Percentiles rank a stretch among this genome's conserved stretches.
These are phyloP conservation scores for Pediacus dermestoides DNA, from an alignment of 2,888 invertebrate species.

Conservation along the genomic window DNA sequence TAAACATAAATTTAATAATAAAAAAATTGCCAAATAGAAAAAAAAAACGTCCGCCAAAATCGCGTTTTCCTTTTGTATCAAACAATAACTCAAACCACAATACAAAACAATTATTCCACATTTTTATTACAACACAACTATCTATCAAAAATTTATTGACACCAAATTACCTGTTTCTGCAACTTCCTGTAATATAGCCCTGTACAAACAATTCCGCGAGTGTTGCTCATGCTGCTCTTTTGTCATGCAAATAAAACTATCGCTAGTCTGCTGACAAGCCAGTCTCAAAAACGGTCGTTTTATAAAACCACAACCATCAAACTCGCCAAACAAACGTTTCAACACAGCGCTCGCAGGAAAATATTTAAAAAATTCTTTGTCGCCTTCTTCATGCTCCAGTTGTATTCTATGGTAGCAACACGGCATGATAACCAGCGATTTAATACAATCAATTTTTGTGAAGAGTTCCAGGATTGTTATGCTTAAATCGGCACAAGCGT, in stretches of 20 bases:
- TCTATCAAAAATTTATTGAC: too few species aligned
- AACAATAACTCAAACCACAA: too few species aligned
- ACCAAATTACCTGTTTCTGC: conserved; percentile 57
- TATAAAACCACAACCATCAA: conserved; percentile 51
- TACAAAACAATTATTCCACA: too few species aligned
- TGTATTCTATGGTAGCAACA: conserved; percentile 77
- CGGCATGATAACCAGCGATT: conserved; percentile 64
- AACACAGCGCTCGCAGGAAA: conserved; percentile 64
- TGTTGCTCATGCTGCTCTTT: conserved; percentile 51
- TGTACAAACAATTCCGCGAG: conserved; percentile 56
- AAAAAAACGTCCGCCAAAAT: too few species aligned
- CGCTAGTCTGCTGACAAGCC: conserved; percentile 65
- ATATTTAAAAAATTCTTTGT: conserved; percentile 53
- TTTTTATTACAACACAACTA: too few species aligned
- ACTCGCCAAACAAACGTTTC: conserved; percentile 43
- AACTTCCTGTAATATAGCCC: conserved; percentile 64
- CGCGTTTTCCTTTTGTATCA: too few species aligned
- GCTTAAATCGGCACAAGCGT: conserved; percentile 76
- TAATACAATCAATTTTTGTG: conserved; percentile 55
- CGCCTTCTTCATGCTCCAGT: conserved; percentile 25
- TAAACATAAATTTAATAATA: too few species aligned
- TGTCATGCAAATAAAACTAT: conserved; percentile 53
- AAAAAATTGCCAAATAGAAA: too few species aligned
- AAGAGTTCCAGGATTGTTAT: conserved; percentile 66
- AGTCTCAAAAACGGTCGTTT: conserved; percentile 66